Conservation (phyloP, 2,797 vertebrate genomes). For the Coracias cyanogaster region DNA sequence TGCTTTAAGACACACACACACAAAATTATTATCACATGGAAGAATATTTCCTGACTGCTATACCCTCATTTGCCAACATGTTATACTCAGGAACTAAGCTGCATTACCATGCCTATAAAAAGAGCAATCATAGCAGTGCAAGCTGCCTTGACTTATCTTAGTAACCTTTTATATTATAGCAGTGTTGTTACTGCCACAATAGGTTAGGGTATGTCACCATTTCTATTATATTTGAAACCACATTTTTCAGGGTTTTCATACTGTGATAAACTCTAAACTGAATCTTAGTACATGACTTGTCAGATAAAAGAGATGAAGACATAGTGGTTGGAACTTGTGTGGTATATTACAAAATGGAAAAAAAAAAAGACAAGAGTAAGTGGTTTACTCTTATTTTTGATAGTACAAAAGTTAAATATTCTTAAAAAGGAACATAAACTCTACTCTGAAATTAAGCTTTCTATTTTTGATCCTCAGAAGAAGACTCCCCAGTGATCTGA, state of each 20-base stretch:
- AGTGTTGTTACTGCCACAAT: slow-evolving; percentile 30
- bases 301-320: slow-evolving; percentile 50
- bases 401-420: neutral
- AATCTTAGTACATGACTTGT: slow-evolving; percentile 41
- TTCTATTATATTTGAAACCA: slow-evolving; percentile 33
- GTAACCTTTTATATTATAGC: slow-evolving; percentile 24
- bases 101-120: slow-evolving; percentile 10
- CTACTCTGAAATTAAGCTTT: neutral
- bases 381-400: neutral
- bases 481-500: neutral
- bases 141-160: slow-evolving; percentile 16
- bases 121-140: slow-evolving; percentile 26
- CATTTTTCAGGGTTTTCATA: slow-evolving; percentile 33
- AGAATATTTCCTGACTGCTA: neutral
- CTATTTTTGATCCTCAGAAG: neutral
- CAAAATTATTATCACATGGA: neutral
- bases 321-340: neutral
- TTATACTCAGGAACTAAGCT: neutral
- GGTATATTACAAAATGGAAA: neutral
- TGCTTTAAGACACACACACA: neutral
- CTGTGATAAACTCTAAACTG: slow-evolving; percentile 45
- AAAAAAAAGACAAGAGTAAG: neutral
- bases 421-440: neutral
- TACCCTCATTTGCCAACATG: neutral
- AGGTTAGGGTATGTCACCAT: slow-evolving; percentile 43